Evolutionary conservation across 2,888 invertebrate species (phyloP).

Genomic region (Tipula confusa): DNA sequence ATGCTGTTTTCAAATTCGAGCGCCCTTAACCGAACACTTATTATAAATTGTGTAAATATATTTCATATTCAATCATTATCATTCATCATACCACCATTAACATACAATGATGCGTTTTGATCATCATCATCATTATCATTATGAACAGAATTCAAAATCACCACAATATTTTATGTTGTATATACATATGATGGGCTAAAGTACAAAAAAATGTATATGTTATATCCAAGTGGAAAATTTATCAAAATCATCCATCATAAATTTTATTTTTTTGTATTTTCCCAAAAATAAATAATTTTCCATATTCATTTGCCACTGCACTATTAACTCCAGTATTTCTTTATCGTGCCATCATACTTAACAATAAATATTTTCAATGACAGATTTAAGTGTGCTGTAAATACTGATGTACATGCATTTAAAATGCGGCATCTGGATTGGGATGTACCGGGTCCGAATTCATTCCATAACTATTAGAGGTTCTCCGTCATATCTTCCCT

Average conservation of each 20-base stretch:
- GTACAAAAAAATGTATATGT: not conserved
- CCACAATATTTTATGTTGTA: not conserved
- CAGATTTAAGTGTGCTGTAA: not conserved
- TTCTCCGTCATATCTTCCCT: too few relatives aligned
- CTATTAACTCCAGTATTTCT: not conserved
- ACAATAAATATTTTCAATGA: not conserved
- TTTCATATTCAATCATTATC: constrained; percentile 25
- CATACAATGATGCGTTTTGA: not conserved
- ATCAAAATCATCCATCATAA: not conserved
- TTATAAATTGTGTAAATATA: not conserved
- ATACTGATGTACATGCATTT: too few relatives aligned
- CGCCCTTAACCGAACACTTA: too few relatives aligned
- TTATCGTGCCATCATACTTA: not conserved
- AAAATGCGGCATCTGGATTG: too few relatives aligned
- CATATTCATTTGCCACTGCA: not conserved
- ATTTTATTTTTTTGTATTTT: not conserved
- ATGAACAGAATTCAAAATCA: not conserved
- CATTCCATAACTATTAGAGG: too few relatives aligned
- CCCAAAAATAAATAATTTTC: not conserved
- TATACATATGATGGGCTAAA: not conserved
- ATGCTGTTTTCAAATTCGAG: too few relatives aligned
- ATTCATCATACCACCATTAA: not conserved
- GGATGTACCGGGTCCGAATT: too few relatives aligned
- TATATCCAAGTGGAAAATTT: not conserved
- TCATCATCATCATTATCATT: not conserved